These are phyloP conservation scores for Pseudorectes ferrugineus DNA, from an alignment of 2,113 vertebrate genomes.

Conservation along the genomic window DNA sequence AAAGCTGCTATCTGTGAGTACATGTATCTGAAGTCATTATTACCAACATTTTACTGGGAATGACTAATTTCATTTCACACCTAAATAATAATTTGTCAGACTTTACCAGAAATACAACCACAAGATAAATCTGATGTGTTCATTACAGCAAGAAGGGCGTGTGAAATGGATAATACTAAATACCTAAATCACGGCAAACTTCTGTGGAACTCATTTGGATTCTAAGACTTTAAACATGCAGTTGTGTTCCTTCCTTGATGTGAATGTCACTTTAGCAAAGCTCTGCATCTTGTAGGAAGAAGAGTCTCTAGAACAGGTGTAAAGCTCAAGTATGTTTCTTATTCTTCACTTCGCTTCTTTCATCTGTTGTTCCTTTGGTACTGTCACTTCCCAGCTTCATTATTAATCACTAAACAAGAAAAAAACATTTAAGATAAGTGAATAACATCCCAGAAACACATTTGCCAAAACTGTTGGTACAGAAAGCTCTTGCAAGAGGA, in stretches of 20 bases:
- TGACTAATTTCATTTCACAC: background rate
- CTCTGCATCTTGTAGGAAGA: background rate
- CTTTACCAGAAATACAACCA: background rate
- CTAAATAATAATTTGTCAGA: background rate
- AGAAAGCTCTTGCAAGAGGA: background rate
- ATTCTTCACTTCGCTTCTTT: background rate
- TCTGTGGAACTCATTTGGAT: background rate
- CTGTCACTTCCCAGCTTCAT: background rate
- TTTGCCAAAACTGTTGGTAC: background rate
- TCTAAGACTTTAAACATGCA: background rate
- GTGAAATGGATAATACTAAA: background rate
- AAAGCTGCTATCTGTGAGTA: background rate
- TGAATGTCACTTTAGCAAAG: background rate
- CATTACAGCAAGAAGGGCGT: background rate
- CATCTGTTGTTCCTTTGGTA: background rate
- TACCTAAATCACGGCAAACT: accelerated
- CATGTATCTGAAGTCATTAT: background rate
- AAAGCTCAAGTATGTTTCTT: background rate
- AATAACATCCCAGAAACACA: background rate
- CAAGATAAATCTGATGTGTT: background rate
- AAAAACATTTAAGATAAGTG: background rate
- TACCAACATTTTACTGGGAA: background rate
- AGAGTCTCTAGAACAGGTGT: background rate
- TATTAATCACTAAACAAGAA: background rate
- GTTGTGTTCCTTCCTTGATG: background rate